Conservation (phyloP, 92 coral and sea anemone species). For the Hydrozoanthus gracilis region DNA sequence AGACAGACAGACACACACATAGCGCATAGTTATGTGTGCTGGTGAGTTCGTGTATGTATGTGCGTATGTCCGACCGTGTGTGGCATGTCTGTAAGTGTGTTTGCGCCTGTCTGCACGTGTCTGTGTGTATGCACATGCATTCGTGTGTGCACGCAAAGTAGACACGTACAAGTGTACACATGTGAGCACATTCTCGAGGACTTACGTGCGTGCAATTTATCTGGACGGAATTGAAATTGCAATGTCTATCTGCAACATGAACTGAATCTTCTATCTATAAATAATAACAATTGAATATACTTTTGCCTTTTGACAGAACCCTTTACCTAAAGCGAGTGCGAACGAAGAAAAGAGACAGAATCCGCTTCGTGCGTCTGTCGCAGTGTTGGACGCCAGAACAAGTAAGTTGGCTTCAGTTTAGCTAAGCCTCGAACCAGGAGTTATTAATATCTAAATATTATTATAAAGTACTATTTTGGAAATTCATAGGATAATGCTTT, state of each 20-base stretch:
- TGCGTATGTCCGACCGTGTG: conserved; percentile 15
- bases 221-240: conserved; percentile 8
- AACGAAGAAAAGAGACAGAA: not conserved
- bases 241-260: conserved; percentile 8
- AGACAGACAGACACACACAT: conserved; percentile 27
- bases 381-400: conserved; percentile 14
- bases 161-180: conserved; percentile 10
- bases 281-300: not conserved
- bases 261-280: not conserved
- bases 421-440: not conserved
- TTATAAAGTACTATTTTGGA: conserved; percentile 23
- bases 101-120: not conserved
- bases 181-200: not conserved
- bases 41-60: conserved; percentile 11
- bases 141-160: conserved; percentile 13
- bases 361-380: conserved; percentile 7
- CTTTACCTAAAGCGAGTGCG: not conserved
- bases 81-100: conserved; percentile 3
- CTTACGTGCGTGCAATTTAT: conserved; percentile 17
- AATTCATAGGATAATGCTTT: conserved; percentile 1
- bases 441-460: conserved; percentile 9
- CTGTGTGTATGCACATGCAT: not conserved
- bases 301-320: conserved; percentile 7
- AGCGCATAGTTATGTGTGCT: conserved; percentile 20
- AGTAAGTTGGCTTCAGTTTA: conserved; percentile 15